These are phyloP conservation scores for Agrochola lota DNA, from an alignment of 2,888 invertebrate species.

Conservation along the genomic window DNA sequence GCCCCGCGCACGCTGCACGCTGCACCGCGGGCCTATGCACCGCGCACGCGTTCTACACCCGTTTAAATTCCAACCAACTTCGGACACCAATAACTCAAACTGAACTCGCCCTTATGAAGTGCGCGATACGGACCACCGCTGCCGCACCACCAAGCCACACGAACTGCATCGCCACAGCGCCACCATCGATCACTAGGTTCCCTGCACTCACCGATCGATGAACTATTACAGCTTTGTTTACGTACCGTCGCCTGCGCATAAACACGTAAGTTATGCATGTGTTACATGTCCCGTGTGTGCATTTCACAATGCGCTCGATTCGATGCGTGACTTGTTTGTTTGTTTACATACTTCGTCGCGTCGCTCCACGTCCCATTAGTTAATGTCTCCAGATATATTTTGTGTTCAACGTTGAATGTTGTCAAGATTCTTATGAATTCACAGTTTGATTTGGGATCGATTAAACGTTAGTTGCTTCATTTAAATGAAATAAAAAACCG, in stretches of 20 bases:
- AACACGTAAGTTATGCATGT: constrained; percentile 87
- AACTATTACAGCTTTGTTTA: constrained; percentile 81
- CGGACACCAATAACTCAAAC: constrained; percentile 39
- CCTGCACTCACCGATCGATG: constrained; percentile 72
- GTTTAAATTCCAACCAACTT: constrained; percentile 66
- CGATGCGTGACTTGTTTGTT: constrained; percentile 80
- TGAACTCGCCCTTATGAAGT: constrained; percentile 54
- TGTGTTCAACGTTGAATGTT: constrained; percentile 47
- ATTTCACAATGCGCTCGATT: constrained; percentile 81
- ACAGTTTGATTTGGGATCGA: constrained; percentile 62
- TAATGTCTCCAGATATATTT: constrained; percentile 56
- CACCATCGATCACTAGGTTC: constrained; percentile 69
- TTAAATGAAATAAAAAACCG: constrained; percentile 78
- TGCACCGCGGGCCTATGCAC: constrained; percentile 75
- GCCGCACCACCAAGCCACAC: constrained; percentile 38
- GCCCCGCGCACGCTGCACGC: constrained; percentile 82
- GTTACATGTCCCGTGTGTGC: constrained; percentile 79
- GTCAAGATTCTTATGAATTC: constrained; percentile 46
- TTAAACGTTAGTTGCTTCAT: constrained; percentile 73
- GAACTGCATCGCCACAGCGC: constrained; percentile 64
- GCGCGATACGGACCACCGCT: constrained; percentile 49
- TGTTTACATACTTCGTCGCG: constrained; percentile 77
- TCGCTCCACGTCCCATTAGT: constrained; percentile 61
- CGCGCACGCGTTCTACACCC: constrained; percentile 71
- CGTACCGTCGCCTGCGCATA: constrained; percentile 77